phyloP scores from a whole-genome alignment of 2,888 invertebrate genomes.

The Zelleria hepariella region DNA sequence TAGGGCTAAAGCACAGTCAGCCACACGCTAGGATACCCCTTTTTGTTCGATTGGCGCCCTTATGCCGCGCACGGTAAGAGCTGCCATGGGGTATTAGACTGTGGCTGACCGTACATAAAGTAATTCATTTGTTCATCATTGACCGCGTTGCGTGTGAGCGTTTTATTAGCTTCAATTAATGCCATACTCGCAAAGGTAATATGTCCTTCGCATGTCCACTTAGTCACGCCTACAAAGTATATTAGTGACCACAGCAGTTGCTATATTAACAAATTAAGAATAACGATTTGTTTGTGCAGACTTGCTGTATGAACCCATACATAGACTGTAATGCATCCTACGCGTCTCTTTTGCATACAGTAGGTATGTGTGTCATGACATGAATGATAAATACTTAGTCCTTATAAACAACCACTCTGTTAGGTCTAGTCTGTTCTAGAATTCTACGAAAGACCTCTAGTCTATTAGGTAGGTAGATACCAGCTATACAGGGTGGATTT shows the following conservation, averaged over 20 bases:
- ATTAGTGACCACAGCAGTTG: slow-evolving; percentile 25
- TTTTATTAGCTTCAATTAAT: slow-evolving; percentile 9
- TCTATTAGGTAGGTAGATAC: too few species aligned
- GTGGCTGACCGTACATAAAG: too few species aligned
- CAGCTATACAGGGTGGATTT: too few species aligned
- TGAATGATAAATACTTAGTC: not conserved
- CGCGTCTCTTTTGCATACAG: slow-evolving; percentile 30
- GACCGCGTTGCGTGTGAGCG: not conserved
- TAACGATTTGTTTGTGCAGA: slow-evolving; percentile 40
- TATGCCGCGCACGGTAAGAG: too few species aligned
- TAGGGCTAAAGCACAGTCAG: not conserved
- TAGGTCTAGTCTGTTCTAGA: not conserved
- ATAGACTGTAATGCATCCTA: slow-evolving; percentile 31
- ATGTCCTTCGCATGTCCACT: slow-evolving; percentile 30
- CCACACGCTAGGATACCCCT: too few species aligned
- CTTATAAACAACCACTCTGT: not conserved
- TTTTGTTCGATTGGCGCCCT: too few species aligned
- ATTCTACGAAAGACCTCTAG: not conserved
- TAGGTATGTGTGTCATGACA: slow-evolving; percentile 29
- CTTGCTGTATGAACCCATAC: slow-evolving; percentile 25
- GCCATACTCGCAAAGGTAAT: slow-evolving; percentile 11
- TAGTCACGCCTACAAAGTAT: slow-evolving; percentile 27
- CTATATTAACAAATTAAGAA: slow-evolving; percentile 28
- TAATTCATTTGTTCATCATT: not conserved
- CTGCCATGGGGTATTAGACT: too few species aligned